Conservation (phyloP, 2,888 invertebrate species). For the Athalia circularis region DNA sequence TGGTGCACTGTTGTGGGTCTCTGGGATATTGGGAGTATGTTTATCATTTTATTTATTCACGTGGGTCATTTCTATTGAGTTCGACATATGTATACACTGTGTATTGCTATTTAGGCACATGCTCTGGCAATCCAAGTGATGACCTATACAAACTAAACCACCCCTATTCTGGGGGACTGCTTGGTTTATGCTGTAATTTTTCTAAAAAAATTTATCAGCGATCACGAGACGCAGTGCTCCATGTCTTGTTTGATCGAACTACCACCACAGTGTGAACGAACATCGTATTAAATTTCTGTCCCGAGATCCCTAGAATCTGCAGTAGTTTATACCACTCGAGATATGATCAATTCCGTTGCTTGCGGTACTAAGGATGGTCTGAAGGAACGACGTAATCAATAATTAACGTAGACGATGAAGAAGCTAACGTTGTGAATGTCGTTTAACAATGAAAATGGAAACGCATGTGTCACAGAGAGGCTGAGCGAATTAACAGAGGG, state of each 20-base stretch:
- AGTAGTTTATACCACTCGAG: conserved; percentile 33
- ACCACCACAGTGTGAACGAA: background rate
- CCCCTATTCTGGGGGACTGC: background rate
- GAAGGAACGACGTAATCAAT: conserved; percentile 30
- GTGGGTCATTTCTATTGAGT: background rate
- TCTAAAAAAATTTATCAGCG: background rate
- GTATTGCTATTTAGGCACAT: background rate
- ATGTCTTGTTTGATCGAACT: background rate
- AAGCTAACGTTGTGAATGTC: conserved; percentile 51
- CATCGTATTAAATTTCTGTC: conserved; percentile 20
- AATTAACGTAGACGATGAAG: conserved; percentile 40
- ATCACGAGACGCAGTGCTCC: background rate
- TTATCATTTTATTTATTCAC: background rate
- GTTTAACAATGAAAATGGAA: conserved; percentile 57
- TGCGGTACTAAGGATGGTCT: conserved; percentile 42
- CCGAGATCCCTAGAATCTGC: conserved; percentile 37
- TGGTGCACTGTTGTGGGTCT: conserved; percentile 46
- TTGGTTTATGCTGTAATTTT: too few relatives aligned
- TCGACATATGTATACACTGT: background rate
- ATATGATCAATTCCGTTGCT: conserved; percentile 22
- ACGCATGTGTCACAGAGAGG: conserved; percentile 75
- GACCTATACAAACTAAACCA: background rate
- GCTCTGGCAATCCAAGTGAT: background rate
- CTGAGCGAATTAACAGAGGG: conserved; percentile 78
- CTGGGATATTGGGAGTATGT: conserved; percentile 37